A percentile compares a stretch with the other conserved stretches of the same genome.
phyloP scores from a whole-genome alignment of 2,888 invertebrate genomes.

The Microctonus brassicae region DNA sequence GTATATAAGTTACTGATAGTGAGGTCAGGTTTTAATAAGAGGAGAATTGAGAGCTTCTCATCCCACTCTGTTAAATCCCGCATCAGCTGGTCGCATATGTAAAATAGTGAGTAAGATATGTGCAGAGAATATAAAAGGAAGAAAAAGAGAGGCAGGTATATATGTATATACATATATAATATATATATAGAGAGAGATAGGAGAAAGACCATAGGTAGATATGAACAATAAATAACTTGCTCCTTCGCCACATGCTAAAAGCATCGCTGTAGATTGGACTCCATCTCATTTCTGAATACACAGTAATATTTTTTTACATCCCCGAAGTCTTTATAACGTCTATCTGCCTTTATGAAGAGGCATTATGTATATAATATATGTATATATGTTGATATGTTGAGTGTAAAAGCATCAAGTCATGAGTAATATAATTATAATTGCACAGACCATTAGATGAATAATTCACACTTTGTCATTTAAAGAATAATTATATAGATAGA shows the following conservation, averaged over 20 bases:
- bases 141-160: conserved; percentile 19
- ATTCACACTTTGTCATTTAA: neutral
- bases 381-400: neutral
- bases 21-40: conserved; percentile 69
- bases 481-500: neutral
- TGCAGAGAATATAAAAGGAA: too few relatives aligned
- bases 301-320: conserved; percentile 3
- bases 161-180: too few relatives aligned
- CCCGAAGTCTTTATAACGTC: neutral
- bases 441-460: neutral
- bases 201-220: conserved; percentile 54
- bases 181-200: conserved; percentile 12
- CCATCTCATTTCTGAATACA: conserved; percentile 35
- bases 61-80: conserved; percentile 35
- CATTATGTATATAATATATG: neutral
- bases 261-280: conserved; percentile 57
- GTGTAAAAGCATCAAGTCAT: neutral
- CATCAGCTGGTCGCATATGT: conserved; percentile 16
- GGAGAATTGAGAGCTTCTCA: conserved; percentile 65
- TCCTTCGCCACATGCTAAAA: conserved; percentile 59
- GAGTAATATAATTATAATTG: neutral
- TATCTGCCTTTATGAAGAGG: neutral
- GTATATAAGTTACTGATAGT: conserved; percentile 63
- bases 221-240: conserved; percentile 69
- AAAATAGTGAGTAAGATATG: neutral